Evolutionary conservation across 2,113 vertebrate species (phyloP).

Genomic region (Amia ocellicauda): DNA sequence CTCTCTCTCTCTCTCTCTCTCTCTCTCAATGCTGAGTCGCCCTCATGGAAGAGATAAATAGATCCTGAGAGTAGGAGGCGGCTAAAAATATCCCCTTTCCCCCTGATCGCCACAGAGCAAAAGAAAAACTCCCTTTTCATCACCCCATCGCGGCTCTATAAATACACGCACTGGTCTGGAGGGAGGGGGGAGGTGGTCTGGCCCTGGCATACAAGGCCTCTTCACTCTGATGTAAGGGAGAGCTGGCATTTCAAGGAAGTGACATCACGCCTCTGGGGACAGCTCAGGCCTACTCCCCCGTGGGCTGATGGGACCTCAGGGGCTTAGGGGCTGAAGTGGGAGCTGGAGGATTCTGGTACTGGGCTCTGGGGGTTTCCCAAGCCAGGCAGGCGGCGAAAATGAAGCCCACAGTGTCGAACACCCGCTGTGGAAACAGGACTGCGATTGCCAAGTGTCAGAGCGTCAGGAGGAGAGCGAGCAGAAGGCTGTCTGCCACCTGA

Average conservation of each 20-base stretch:
- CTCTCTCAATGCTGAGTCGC: slow-evolving; percentile 25
- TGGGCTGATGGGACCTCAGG: background rate
- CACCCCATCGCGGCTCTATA: slow-evolving; percentile 59
- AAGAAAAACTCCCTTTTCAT: slow-evolving; percentile 67
- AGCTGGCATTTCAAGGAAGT: slow-evolving; percentile 25
- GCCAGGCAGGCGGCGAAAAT: too few species aligned
- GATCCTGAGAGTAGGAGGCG: slow-evolving; percentile 42
- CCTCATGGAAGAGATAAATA: slow-evolving; percentile 24
- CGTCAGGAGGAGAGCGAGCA: background rate
- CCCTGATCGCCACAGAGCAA: slow-evolving; percentile 41
- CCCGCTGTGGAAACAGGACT: background rate
- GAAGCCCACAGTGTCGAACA: too few species aligned
- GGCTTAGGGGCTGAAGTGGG: background rate
- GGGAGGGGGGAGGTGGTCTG: slow-evolving; percentile 7
- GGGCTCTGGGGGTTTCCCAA: too few species aligned
- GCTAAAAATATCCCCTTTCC: slow-evolving; percentile 61
- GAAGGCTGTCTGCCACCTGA: background rate
- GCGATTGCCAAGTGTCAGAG: background rate
- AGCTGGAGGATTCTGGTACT: background rate
- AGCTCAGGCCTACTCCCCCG: too few species aligned
- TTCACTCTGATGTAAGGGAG: slow-evolving; percentile 27
- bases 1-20: slow-evolving; percentile 42
- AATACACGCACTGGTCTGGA: slow-evolving; percentile 49
- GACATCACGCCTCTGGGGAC: background rate
- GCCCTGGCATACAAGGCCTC: slow-evolving; percentile 20